A percentile compares a stretch with the other conserved stretches of the same genome.
Evolutionary conservation across 2,113 vertebrate species (phyloP).

Genomic region (Acanthochromis polyacanthus): DNA sequence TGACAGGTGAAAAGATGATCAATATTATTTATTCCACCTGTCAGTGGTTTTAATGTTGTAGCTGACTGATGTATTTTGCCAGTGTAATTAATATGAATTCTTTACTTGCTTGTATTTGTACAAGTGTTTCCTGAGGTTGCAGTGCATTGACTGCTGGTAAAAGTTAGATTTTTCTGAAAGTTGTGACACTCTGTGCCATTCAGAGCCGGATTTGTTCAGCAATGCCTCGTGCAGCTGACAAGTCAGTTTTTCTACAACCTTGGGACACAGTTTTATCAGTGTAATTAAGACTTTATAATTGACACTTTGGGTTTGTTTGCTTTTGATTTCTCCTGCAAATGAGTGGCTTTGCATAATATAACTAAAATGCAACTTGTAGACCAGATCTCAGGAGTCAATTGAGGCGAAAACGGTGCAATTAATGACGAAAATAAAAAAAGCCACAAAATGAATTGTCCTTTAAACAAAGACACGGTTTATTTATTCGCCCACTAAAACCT

Average conservation of each 20-base stretch:
- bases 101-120: neutral
- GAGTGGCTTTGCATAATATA: neutral
- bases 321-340: neutral
- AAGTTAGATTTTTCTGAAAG: neutral
- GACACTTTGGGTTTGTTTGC: neutral
- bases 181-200: neutral
- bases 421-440: neutral
- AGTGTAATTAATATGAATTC: too few species aligned
- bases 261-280: neutral
- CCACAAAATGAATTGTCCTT: neutral
- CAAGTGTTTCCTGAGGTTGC: too few species aligned
- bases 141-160: too few species aligned
- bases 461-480: slow-evolving; percentile 7
- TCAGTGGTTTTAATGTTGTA: too few species aligned
- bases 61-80: too few species aligned
- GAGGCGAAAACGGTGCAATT: neutral
- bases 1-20: too few species aligned
- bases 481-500: neutral
- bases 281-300: neutral
- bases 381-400: neutral
- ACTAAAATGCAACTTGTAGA: neutral
- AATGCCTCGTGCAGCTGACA: neutral
- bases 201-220: neutral
- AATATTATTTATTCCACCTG: too few species aligned
- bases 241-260: neutral